phyloP scores from a whole-genome alignment of 2,888 invertebrate species.

The Tridacna crocea region DNA sequence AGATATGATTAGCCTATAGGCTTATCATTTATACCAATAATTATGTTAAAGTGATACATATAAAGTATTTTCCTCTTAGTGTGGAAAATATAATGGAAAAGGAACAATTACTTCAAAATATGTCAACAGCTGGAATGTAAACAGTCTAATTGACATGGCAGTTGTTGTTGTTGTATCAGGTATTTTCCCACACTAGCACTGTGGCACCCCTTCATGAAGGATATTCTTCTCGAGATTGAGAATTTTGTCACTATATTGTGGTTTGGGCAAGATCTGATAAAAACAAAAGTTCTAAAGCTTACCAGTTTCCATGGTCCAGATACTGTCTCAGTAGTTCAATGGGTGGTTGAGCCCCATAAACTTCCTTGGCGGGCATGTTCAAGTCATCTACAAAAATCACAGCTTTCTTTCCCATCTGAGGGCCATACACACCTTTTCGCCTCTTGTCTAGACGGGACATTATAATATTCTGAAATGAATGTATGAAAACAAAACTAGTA shows the following conservation, averaged over 20 bases:
- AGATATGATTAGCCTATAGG: no score
- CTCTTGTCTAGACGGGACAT: conserved; percentile 85
- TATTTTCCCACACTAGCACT: no score
- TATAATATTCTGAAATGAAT: conserved; percentile 83
- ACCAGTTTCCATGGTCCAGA: conserved; percentile 94
- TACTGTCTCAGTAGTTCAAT: conserved; percentile 92
- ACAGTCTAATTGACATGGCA: no score
- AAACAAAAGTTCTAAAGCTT: conserved; percentile 47
- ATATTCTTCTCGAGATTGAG: no score
- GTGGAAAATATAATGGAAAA: no score
- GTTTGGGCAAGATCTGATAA: background rate
- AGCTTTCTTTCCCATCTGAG: conserved; percentile 90
- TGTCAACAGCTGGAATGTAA: no score
- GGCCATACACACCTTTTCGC: conserved; percentile 90
- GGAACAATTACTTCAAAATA: no score
- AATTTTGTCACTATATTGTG: background rate
- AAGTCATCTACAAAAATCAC: conserved; percentile 95
- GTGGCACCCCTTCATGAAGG: no score
- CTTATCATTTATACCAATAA: no score
- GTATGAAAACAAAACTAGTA: background rate
- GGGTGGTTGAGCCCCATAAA: conserved; percentile 93
- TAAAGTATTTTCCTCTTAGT: no score
- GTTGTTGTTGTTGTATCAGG: no score
- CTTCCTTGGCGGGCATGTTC: conserved; percentile 94
- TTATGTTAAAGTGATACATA: no score